These are phyloP conservation scores for Agrotis clavis DNA, from an alignment of 2,888 invertebrate species.

Conservation along the genomic window DNA sequence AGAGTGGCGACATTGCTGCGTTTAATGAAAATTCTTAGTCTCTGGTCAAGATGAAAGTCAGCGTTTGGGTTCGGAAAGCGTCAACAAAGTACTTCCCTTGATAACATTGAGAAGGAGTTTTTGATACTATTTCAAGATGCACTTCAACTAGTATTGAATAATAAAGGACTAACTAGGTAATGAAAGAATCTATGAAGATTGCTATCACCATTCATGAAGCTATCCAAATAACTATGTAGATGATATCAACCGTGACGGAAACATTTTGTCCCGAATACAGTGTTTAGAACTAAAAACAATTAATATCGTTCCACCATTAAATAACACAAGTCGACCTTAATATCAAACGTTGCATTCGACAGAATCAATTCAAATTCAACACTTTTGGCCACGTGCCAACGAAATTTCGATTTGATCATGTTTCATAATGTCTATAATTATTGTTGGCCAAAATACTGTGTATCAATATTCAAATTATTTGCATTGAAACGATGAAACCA, in stretches of 20 bases:
- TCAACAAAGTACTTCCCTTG: no score
- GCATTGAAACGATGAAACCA: not conserved
- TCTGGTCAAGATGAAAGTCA: no score
- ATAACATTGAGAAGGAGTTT: no score
- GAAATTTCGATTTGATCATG: conserved; percentile 13
- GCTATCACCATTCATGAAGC: not conserved
- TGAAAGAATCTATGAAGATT: not conserved
- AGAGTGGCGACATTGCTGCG: no score
- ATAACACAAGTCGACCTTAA: conserved; percentile 25
- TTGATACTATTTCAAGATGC: not conserved
- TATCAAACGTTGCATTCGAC: conserved; percentile 49
- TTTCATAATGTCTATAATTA: conserved; percentile 22
- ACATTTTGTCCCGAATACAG: not conserved
- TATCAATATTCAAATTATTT: conserved; percentile 26
- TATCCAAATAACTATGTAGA: not conserved
- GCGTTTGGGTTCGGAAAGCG: no score
- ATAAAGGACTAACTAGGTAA: no score
- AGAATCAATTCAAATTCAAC: conserved; percentile 40
- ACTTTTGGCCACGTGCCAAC: conserved; percentile 46
- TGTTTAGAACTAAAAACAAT: conserved; percentile 26
- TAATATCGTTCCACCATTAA: conserved; percentile 11
- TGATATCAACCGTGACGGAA: not conserved
- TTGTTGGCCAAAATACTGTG: conserved; percentile 12
- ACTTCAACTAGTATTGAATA: not conserved
- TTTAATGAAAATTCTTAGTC: no score